Conservation (phyloP, 2,797 vertebrate species). For the Capromys pilorides region DNA sequence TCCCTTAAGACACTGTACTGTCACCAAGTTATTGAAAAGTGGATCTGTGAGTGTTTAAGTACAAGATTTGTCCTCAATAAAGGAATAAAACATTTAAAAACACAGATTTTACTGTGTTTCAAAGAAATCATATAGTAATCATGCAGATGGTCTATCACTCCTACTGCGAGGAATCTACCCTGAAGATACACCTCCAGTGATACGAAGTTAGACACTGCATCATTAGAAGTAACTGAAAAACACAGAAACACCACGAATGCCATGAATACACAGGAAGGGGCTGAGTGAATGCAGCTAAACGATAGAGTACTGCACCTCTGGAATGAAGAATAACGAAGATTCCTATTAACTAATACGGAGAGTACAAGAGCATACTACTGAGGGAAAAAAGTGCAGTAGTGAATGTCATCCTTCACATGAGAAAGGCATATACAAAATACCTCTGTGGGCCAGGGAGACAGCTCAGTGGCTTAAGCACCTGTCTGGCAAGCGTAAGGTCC, state of each 20-base stretch:
- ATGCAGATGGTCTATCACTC: background rate
- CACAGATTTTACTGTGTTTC: background rate
- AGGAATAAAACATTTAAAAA: constrained; percentile 34
- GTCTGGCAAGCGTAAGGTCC: too few species aligned
- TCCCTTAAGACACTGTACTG: background rate
- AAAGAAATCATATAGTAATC: background rate
- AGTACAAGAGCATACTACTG: background rate
- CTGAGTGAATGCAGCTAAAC: background rate
- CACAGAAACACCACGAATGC: background rate
- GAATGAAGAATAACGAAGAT: background rate
- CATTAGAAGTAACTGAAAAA: background rate
- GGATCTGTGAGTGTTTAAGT: background rate
- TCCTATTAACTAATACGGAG: background rate
- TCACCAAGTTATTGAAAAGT: constrained; percentile 17
- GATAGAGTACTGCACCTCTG: background rate
- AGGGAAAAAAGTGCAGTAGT: background rate
- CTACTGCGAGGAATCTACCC: background rate
- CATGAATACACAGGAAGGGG: background rate
- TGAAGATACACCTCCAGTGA: background rate
- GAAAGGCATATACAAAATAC: background rate
- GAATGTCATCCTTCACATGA: background rate
- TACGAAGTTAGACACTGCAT: background rate
- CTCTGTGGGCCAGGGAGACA: too few species aligned
- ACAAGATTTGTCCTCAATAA: background rate
- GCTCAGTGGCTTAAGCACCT: too few species aligned